These are phyloP conservation scores for Parauchenoglanis ngamensis DNA, from an alignment of 2,797 vertebrate genomes.

Conservation along the genomic window DNA sequence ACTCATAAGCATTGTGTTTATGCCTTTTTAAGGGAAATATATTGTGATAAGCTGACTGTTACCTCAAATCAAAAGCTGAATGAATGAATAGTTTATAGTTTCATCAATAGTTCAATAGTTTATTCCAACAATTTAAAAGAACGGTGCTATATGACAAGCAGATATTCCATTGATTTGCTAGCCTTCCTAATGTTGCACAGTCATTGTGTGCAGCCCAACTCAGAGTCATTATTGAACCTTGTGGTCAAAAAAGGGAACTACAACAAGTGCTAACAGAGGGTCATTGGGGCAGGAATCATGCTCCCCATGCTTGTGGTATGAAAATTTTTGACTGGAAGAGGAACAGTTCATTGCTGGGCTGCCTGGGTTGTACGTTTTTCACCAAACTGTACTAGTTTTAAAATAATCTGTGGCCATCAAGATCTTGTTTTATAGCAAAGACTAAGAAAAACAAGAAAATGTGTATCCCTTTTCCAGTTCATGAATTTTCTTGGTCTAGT, in stretches of 20 bases:
- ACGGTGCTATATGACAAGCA: not conserved
- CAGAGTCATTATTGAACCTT: not conserved
- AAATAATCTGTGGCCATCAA: not conserved
- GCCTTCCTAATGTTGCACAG: not conserved
- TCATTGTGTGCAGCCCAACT: not conserved
- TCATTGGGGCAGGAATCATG: not conserved
- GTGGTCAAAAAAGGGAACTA: not conserved
- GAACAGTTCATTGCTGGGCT: conserved; percentile 7
- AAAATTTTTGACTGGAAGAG: not conserved
- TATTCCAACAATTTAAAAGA: too few species aligned
- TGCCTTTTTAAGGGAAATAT: not conserved
- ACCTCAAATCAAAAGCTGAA: not conserved
- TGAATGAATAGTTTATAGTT: not conserved
- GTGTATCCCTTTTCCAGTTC: not conserved
- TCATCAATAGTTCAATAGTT: too few species aligned
- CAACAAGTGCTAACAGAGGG: not conserved
- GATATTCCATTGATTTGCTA: not conserved
- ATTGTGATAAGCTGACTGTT: not conserved
- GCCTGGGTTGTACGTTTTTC: not conserved
- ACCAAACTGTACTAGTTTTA: not conserved
- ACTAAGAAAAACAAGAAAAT: not conserved
- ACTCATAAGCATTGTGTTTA: not conserved
- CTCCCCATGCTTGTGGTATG: not conserved
- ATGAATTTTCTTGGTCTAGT: not conserved
- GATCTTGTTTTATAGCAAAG: not conserved